Evolutionary conservation across 2,888 invertebrate genomes (phyloP), one percentile per base, ranked within the genome.

Genomic region (Spodoptera exigua): DNA sequence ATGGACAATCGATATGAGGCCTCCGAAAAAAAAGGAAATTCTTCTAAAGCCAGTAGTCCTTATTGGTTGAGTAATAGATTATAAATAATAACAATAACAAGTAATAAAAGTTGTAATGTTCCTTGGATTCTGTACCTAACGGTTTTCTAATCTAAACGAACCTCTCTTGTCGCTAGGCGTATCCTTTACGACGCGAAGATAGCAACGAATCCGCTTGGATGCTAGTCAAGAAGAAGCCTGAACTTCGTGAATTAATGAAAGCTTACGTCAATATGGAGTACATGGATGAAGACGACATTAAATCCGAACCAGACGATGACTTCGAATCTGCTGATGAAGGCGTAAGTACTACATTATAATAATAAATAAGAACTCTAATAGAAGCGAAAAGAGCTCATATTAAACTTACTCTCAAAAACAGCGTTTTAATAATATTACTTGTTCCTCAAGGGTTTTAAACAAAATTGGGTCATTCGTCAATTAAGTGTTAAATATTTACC

Each of bases 321-420:
- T 91, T 83, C 64, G 90, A 94, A 40, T 95, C 95, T 0, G 91
- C 93, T 11, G 95, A 95, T 61, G 89, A 93, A 10, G 90, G 87
- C 47, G 94, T 92, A 76, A 84, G 87, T 84, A 39, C 16, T 54
- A n/a, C 27, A 7, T 21, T 21, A 21, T 1, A 21, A 27, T 27
- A 27, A 5, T 5, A 27, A 27, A 27, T 27, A 9, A 7, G 27
- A 5, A 27, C 27, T 27, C 27, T 27, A 27, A 27, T 27, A 5
- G 7, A 9, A 27, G 7, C 9, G 0, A 27, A 27, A 9, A 27
- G 1, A 7, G 27, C 4, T 27, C 7, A 27, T 27, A 5, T 7
- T 27, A 5, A n/a, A 27, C 27, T 27, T 5, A 27, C 27, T 27
- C 5, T 5, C 1, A 9, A 3, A 3, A 3, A 18, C 18, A 3